Base-by-base conservation (phyloP, 2,113 vertebrate species). In the Gadus chalcogrammus region DNA sequence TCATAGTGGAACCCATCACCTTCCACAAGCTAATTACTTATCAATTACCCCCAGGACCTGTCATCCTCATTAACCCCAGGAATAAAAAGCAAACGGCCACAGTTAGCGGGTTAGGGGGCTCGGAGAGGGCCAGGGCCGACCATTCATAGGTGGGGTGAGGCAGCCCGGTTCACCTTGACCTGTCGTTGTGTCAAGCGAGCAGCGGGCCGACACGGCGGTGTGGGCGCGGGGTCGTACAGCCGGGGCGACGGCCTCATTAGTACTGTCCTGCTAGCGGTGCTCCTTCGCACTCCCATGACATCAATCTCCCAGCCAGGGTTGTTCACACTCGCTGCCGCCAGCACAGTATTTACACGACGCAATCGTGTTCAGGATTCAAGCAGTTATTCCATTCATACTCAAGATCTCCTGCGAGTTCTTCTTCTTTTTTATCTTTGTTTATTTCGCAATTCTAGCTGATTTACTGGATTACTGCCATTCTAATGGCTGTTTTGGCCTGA, bases 21-120 rank as follows among this genome's bases (percentile, higher is more conserved):
- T 78, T 55, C 71, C n/a, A 77, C 75, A 81, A 77, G 74, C 84
- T 88, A 90, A 90, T 90, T 88, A 81, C 87, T 82, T 87, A 89
- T 90, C 85, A 87, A 80, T 89, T 88, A 90, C 78, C 73, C 76
- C 81, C 78, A 81, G 76, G 82, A 78, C 31, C 68, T 74, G 66
- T 18, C 42, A 78, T 72, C 70, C 74, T 28, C 3, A 72, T 81
- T 77, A 71, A 72, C 69, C 65, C 48, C 73, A 70, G 79, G 86
- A 79, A 67, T 72, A 76, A 73, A 76, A 73, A 64, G 24, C 70
- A 80, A 83, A 75, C 79, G 82, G 85, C 74, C 77, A 81, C 67
- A 79, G 61, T 80, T 15, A 62, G 74, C 73, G 17, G 70, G 82
- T 17, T 15, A 73, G 85, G 76, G 76, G 80, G 61, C 68, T 66